Conservation (phyloP, 1,140 invertebrate species). For the Fopius arisanus region DNA sequence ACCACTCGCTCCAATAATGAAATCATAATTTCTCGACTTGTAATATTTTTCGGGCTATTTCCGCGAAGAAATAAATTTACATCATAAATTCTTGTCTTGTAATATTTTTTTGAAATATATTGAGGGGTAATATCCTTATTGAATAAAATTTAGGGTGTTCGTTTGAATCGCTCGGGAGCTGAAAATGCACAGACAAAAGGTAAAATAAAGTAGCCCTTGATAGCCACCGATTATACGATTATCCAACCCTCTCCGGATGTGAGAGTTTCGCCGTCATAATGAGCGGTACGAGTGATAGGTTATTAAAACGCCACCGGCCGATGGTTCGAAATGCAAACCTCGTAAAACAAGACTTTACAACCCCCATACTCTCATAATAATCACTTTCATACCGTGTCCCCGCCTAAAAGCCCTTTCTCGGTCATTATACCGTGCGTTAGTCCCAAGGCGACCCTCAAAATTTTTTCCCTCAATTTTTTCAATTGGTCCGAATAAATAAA, state of each 20-base stretch:
- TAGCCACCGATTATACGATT: background rate
- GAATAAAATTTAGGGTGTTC: background rate
- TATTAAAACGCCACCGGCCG: conserved; percentile 45
- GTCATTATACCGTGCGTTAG: background rate
- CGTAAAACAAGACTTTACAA: conserved; percentile 48
- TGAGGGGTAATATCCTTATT: no score
- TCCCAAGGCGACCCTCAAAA: no score
- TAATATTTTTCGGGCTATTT: no score
- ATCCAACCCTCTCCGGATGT: background rate
- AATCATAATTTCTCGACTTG: no score
- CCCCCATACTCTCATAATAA: conserved; percentile 41
- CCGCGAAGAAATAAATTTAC: no score
- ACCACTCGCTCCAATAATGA: no score
- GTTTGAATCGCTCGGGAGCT: background rate
- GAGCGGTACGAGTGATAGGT: conserved; percentile 33
- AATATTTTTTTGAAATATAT: no score
- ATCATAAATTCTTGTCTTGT: no score
- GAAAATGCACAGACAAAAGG: background rate
- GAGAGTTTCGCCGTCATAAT: conserved; percentile 29
- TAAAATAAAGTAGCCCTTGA: background rate
- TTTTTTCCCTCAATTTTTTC: no score
- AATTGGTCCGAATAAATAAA: no score
- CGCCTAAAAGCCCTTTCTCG: background rate
- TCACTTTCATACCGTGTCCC: conserved; percentile 22
- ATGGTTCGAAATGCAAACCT: conserved; percentile 46